Conservation (phyloP, 2,888 invertebrate genomes). For the Chrysodeixis includens region DNA sequence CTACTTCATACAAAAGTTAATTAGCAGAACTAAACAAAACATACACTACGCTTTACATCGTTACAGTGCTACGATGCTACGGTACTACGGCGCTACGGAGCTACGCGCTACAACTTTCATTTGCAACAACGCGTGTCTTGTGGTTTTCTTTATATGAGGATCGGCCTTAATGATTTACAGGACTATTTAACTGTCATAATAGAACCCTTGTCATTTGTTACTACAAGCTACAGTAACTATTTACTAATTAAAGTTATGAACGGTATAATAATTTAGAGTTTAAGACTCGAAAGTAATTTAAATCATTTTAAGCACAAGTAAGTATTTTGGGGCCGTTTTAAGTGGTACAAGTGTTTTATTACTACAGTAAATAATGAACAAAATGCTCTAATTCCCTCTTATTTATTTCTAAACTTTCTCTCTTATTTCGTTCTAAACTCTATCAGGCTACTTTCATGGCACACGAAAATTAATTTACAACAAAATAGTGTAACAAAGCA, state of each 20-base stretch:
- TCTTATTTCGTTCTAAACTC: no score
- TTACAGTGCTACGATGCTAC: slow-evolving; percentile 18
- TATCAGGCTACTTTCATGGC: no score
- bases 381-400: no score
- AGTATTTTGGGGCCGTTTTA: background rate
- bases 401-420: no score
- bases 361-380: no score
- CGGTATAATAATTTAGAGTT: background rate
- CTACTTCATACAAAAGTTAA: slow-evolving; percentile 26
- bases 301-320: background rate
- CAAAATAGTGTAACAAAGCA: background rate
- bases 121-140: slow-evolving; percentile 9
- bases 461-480: background rate
- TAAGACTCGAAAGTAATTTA: background rate
- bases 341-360: no score
- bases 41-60: slow-evolving; percentile 26
- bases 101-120: slow-evolving; percentile 26
- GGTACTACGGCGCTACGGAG: slow-evolving; percentile 18
- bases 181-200: background rate
- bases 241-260: no score
- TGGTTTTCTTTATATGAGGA: slow-evolving; percentile 13
- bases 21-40: slow-evolving; percentile 21
- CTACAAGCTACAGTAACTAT: background rate
- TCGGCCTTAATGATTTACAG: background rate
- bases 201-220: slow-evolving; percentile 1